Base-by-base conservation (phyloP, 2,888 invertebrate species). In the Chesias legatella region DNA sequence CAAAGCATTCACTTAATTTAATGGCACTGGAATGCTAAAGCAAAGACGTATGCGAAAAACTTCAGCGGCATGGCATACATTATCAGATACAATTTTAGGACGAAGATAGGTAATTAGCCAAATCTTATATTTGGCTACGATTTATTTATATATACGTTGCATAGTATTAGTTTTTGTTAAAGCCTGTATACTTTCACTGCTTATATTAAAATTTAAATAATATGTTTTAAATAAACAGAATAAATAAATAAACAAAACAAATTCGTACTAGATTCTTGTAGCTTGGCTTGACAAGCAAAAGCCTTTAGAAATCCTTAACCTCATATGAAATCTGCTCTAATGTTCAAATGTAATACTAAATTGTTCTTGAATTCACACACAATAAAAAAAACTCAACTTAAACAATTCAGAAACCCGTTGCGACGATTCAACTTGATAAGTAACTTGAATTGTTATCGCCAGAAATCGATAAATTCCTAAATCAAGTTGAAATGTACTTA, bases 1-100 rank as follows among this genome's bases (percentile, higher is more conserved):
- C 61, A 75, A 69, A 71, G 69, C 64, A 41, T 28, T 45, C 58
- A 66, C 72, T 74, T 79, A 73, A 77, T 75, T 76, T 73, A 69
- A 78, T 67, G 63, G 70, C 62, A 54, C 63, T 56, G 61, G 61
- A 64, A 67, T 67, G 67, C 55, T 73, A 63, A 71, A 71, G 71
- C 71, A 78, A 79, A 76, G 76, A 79, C 78, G 78, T 79, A 73
- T 65, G 60, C 50, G 54, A 63, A 75, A 75, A 68, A 75, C 73
- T 73, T 73, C 67, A n/a, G n/a, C n/a, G n/a, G n/a, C 69, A 2
- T 61, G 48, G 64, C 63, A 71, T 69, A 74, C 63, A 71, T 73
- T 76, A 66, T 70, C 62, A 55, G 62, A 56, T 69, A 63, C 65
- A 62, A 65, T 70, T 73, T 74, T 69, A 70, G 72, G 67, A 70